Evolutionary conservation across 2,888 invertebrate species (phyloP).

Genomic region (Drosophila algonquin): DNA sequence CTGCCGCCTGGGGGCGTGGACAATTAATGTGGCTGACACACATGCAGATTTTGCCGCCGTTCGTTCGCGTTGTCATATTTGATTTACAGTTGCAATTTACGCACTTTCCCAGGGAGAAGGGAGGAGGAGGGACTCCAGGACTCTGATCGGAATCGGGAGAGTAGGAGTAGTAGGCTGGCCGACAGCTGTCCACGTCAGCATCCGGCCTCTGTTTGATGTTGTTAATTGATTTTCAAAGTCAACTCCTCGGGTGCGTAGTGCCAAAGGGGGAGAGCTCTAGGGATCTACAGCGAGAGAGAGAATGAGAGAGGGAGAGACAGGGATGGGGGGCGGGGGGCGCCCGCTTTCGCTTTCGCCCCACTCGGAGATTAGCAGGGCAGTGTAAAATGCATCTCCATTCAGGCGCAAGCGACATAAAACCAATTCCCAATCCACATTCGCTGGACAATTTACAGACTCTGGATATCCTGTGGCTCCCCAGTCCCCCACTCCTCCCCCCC

Average conservation of each 20-base stretch:
- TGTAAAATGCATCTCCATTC: conserved; percentile 74
- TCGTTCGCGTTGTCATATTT: conserved; percentile 76
- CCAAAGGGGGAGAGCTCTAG: not conserved
- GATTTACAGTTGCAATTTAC: conserved; percentile 80
- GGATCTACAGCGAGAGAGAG: not conserved
- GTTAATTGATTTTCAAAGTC: conserved; percentile 84
- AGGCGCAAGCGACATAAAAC: conserved; percentile 79
- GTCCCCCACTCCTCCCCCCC: not conserved
- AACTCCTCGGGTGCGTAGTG: conserved; percentile 56
- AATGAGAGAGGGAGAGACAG: not conserved
- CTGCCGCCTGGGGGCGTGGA: conserved; percentile 46
- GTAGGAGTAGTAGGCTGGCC: conserved; percentile 26
- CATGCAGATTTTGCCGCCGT: conserved; percentile 74
- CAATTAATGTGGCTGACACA: conserved; percentile 79
- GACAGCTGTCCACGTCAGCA: conserved; percentile 74
- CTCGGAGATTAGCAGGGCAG: conserved; percentile 74
- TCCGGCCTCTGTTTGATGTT: conserved; percentile 83
- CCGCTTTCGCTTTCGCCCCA: conserved; percentile 44
- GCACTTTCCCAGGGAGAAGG: conserved; percentile 57
- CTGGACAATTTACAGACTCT: conserved; percentile 48
- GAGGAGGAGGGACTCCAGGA: not conserved
- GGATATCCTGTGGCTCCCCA: conserved; percentile 2
- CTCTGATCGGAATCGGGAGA: conserved; percentile 9
- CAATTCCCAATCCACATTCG: conserved; percentile 61
- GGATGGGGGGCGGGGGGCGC: not conserved